These are phyloP conservation scores for Drosophila ironensis DNA, from an alignment of 1,140 invertebrate species.

Conservation along the genomic window DNA sequence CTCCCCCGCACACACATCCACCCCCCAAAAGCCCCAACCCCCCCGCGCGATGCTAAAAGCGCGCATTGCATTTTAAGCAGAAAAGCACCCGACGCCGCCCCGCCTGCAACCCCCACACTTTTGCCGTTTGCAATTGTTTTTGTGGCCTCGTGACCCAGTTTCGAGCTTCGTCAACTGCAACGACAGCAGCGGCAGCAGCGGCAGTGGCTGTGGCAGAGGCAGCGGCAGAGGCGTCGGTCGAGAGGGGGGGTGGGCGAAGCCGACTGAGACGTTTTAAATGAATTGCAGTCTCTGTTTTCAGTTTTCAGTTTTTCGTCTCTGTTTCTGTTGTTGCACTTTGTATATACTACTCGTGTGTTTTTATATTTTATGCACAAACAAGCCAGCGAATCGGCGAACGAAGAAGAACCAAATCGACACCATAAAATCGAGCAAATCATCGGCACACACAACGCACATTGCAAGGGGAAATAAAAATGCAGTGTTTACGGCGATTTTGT, in stretches of 20 bases:
- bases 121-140: conserved; percentile 70
- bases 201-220: conserved; percentile 13
- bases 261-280: conserved; percentile 66
- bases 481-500: conserved; percentile 19
- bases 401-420: conserved; percentile 34
- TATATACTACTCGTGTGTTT: conserved; percentile 16
- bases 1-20: conserved; percentile 10
- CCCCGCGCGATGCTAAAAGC: conserved; percentile 20
- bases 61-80: conserved; percentile 65
- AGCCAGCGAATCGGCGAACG: conserved; percentile 1
- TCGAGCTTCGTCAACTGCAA: conserved; percentile 75
- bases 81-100: conserved; percentile 9
- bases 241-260: conserved; percentile 11
- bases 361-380: conserved; percentile 23
- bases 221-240: conserved; percentile 13
- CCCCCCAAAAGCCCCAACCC: not conserved
- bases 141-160: conserved; percentile 81
- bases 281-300: conserved; percentile 50
- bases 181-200: conserved; percentile 40
- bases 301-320: conserved; percentile 15
- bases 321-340: conserved; percentile 6
- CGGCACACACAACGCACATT: conserved; percentile 18
- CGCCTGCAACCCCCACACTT: conserved; percentile 4
- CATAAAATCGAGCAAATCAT: conserved; percentile 42
- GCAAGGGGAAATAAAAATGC: conserved; percentile 23